Evolutionary conservation across 2,113 vertebrate species (phyloP).

Genomic region (Anolis carolinensis): DNA sequence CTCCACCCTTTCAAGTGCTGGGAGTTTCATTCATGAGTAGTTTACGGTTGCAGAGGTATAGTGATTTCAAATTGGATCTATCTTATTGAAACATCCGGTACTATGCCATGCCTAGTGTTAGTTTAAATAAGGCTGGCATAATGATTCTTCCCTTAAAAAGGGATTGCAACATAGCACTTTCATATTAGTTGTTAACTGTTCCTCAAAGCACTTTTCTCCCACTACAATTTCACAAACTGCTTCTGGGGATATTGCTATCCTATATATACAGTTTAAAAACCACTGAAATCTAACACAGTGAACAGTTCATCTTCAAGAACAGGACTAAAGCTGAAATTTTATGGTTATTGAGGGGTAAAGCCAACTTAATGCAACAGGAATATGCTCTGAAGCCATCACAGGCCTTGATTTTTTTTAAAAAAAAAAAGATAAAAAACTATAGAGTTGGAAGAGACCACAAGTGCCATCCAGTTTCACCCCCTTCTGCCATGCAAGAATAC

Average conservation of each 20-base stretch:
- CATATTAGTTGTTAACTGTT: neutral
- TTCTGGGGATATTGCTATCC: neutral
- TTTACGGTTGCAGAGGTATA: no score
- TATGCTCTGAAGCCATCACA: neutral
- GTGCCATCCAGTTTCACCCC: no score
- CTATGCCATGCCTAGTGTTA: neutral
- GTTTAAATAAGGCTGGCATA: neutral
- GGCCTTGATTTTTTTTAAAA: neutral
- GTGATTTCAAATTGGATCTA: no score
- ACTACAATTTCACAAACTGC: neutral
- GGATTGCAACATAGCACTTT: neutral
- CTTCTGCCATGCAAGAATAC: no score
- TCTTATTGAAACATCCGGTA: no score
- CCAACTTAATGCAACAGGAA: neutral
- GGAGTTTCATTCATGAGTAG: no score
- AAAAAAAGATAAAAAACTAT: no score
- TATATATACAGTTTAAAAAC: no score
- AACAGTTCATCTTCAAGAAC: neutral
- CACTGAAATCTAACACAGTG: neutral
- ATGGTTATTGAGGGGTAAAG: neutral
- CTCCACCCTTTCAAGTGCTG: no score
- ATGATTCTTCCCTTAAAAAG: neutral
- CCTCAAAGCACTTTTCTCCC: neutral
- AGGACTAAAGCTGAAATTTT: neutral
- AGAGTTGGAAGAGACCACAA: no score